Conservation (phyloP, 2,797 vertebrate species). For the Gephyroberyx darwinii region DNA sequence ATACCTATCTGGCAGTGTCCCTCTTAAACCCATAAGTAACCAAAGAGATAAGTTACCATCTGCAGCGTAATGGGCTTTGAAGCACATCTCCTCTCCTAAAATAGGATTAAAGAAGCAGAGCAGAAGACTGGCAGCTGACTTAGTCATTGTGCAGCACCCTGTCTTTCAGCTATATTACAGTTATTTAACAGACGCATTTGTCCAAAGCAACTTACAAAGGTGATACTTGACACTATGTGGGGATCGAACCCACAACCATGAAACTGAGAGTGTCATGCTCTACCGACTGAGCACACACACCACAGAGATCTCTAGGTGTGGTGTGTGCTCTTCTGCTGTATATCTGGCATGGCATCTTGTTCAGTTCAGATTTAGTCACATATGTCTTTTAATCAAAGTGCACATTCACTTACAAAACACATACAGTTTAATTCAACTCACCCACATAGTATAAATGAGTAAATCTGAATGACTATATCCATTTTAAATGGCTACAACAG, state of each 20-base stretch:
- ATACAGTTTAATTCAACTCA: too few relatives aligned
- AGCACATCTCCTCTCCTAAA: conserved; percentile 39
- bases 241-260: too few relatives aligned
- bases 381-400: too few relatives aligned
- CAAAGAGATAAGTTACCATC: conserved; percentile 48
- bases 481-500: too few relatives aligned
- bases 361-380: not conserved
- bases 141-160: not conserved
- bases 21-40: conserved; percentile 30
- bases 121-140: conserved; percentile 27
- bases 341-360: not conserved
- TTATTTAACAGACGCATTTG: too few relatives aligned
- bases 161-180: conserved; percentile 1
- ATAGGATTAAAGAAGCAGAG: conserved; percentile 66
- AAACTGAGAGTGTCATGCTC: too few relatives aligned
- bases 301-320: conserved; percentile 2
- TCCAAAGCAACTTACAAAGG: too few relatives aligned
- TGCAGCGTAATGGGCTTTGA: conserved; percentile 67
- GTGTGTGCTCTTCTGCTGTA: not conserved
- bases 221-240: too few relatives aligned
- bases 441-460: too few relatives aligned
- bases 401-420: not conserved
- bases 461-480: too few relatives aligned
- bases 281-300: too few relatives aligned
- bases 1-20: conserved; percentile 21